Percentiles rank a stretch among this genome's conserved stretches.
Conservation (phyloP, 53 echinoderm and acorn worm species). For the Stichopus horrens region DNA sequence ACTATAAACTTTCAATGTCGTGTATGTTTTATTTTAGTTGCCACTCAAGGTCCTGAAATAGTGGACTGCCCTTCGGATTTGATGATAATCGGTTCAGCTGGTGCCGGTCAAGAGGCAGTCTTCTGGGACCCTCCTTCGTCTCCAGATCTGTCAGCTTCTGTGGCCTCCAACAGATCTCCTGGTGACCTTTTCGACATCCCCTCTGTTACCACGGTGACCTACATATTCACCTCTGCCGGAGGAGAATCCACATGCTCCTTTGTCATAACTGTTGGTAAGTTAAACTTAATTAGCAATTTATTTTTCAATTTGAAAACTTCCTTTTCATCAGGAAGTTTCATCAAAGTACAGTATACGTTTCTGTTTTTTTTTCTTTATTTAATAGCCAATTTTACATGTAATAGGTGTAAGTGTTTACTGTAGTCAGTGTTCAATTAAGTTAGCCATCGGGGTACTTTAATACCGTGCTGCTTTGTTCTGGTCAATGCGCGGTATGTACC, state of each 20-base stretch:
- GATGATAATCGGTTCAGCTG: neutral
- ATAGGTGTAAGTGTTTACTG: too few species aligned
- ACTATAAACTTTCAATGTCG: too few species aligned
- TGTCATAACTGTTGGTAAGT: constrained; percentile 10
- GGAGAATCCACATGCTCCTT: constrained; percentile 18
- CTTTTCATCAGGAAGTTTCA: neutral
- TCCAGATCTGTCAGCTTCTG: neutral
- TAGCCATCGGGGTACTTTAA: too few species aligned
- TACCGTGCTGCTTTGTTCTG: too few species aligned
- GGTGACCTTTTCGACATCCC: constrained; percentile 10
- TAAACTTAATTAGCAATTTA: too few species aligned
- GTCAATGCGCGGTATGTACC: too few species aligned
- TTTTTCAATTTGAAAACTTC: too few species aligned
- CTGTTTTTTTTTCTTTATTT: neutral
- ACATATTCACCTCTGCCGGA: neutral
- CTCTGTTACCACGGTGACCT: neutral
- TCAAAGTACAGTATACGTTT: neutral
- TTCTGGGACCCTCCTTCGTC: constrained; percentile 17
- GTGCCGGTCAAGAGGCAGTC: neutral
- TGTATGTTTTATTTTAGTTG: neutral
- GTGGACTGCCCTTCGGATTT: constrained; percentile 1
- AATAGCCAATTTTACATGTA: too few species aligned
- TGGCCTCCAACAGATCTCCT: constrained; percentile 15
- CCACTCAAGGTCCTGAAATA: constrained; percentile 35
- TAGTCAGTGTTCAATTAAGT: too few species aligned